Evolutionary conservation across 1,140 invertebrate species (phyloP).

Genomic region (Metopolophium dirhodum): DNA sequence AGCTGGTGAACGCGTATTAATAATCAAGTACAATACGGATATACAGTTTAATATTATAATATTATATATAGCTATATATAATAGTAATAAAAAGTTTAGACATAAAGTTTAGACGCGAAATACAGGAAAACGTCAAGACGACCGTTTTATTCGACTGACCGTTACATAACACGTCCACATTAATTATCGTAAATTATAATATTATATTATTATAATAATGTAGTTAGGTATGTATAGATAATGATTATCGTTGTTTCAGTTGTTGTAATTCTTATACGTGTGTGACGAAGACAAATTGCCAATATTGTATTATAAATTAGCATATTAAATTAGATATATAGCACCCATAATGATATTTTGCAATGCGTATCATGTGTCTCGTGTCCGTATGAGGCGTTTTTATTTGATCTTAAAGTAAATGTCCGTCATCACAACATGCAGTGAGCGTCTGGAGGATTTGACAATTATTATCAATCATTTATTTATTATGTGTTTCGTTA

Average conservation of each 20-base stretch:
- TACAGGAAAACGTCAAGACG: not conserved
- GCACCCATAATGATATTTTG: not conserved
- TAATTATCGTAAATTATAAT: too few relatives aligned
- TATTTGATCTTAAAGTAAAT: not conserved
- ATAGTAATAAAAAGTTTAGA: not conserved
- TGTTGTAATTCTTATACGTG: too few relatives aligned
- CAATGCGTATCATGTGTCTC: not conserved
- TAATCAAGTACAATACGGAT: not conserved
- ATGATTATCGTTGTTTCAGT: not conserved
- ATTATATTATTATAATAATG: not conserved
- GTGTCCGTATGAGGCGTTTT: not conserved
- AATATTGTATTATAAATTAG: not conserved
- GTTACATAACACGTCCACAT: not conserved
- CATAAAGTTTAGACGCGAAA: not conserved
- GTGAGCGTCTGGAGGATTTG: not conserved
- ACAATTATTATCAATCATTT: not conserved
- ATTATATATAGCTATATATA: not conserved
- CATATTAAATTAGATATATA: not conserved
- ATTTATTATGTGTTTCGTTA: not conserved
- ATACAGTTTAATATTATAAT: too few relatives aligned
- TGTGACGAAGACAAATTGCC: not conserved
- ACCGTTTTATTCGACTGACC: not conserved
- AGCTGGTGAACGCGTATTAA: not conserved
- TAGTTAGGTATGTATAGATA: not conserved
- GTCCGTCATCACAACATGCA: not conserved